phyloP scores from a whole-genome alignment of 1,140 invertebrate species.

The Nasonia vitripennis region DNA sequence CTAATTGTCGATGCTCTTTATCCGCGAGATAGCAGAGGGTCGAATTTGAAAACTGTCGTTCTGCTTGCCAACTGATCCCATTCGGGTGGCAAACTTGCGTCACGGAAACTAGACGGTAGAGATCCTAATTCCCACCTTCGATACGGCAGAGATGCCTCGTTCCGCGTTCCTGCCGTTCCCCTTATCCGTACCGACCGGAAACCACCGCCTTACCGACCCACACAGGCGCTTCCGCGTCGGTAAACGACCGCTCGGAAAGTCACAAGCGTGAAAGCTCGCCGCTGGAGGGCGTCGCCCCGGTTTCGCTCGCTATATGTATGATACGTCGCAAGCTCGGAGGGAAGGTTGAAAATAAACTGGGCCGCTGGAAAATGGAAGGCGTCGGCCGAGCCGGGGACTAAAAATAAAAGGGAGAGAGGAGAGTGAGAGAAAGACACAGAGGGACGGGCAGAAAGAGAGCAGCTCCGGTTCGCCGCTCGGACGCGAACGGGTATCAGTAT shows the following conservation, averaged over 20 bases:
- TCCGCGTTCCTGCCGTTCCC: neutral
- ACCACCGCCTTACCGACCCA: conserved; percentile 9
- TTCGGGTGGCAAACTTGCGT: neutral
- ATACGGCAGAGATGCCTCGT: neutral
- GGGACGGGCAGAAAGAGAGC: neutral
- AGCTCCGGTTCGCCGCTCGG: conserved; percentile 49
- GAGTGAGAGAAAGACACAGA: neutral
- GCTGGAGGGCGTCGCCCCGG: neutral
- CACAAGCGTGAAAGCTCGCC: neutral
- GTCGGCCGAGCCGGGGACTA: conserved; percentile 38
- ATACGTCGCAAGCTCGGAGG: conserved; percentile 45
- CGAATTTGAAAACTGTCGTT: neutral
- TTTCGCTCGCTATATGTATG: neutral
- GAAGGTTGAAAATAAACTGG: conserved; percentile 66
- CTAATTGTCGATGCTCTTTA: neutral
- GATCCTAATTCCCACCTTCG: neutral
- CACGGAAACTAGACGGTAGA: neutral
- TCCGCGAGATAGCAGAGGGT: too few species aligned
- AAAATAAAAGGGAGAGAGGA: conserved; percentile 39
- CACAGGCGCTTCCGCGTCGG: conserved; percentile 12
- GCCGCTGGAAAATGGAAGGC: conserved; percentile 66
- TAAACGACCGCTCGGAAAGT: conserved; percentile 24
- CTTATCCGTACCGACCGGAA: neutral
- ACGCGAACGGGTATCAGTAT: conserved; percentile 60
- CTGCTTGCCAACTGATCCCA: neutral